Evolutionary conservation across 2,113 vertebrate species (phyloP).

Genomic region (Cryptoleucopteryx plumbea): DNA sequence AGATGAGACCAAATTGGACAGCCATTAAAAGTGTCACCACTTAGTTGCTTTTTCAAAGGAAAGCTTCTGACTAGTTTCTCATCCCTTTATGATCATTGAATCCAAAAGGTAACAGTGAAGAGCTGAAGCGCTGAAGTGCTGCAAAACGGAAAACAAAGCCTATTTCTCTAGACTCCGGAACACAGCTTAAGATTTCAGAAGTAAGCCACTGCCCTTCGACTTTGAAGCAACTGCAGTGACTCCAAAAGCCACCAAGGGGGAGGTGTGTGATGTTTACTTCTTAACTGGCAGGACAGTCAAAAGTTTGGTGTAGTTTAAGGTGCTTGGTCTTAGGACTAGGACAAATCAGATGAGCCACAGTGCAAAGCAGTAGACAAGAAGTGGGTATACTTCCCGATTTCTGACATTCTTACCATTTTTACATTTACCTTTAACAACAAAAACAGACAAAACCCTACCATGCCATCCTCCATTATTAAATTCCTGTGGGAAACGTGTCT

Average conservation of each 20-base stretch:
- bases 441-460: not conserved
- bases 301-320: not conserved
- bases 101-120: not conserved
- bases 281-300: not conserved
- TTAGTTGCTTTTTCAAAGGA: not conserved
- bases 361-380: not conserved
- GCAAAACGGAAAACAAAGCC: not conserved
- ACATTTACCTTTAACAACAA: conserved; percentile 16
- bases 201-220: not conserved
- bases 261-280: not conserved
- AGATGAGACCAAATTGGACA: not conserved
- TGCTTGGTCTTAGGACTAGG: not conserved
- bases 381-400: not conserved
- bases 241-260: not conserved
- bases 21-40: not conserved
- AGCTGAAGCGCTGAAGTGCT: not conserved
- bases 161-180: not conserved
- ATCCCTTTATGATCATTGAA: not conserved
- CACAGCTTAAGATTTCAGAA: not conserved
- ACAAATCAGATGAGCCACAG: not conserved
- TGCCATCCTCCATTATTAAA: conserved; percentile 44
- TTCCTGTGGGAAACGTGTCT: not conserved
- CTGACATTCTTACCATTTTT: conserved; percentile 51
- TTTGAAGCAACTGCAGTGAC: not conserved
- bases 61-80: not conserved